Evolutionary conservation across 2,113 vertebrate species (phyloP).

Genomic region (Pomatostomus ruficeps): DNA sequence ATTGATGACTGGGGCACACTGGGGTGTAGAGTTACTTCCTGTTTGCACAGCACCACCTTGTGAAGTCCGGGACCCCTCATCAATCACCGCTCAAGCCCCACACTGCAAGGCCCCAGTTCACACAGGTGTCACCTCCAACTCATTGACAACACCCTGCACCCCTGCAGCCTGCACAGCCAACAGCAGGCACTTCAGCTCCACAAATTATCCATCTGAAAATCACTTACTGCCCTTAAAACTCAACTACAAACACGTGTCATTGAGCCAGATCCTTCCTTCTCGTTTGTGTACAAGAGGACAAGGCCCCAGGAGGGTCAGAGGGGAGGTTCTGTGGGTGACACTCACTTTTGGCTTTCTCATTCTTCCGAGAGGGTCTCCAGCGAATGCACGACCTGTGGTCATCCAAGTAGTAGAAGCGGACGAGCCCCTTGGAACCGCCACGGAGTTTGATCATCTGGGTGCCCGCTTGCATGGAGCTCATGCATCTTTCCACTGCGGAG

Average conservation of each 20-base stretch:
- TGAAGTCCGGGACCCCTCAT: no score
- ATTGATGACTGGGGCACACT: no score
- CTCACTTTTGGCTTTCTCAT: constrained; percentile 98
- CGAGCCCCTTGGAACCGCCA: constrained; percentile 88
- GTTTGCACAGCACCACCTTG: no score
- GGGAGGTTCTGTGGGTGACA: not conserved
- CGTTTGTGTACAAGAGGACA: not conserved
- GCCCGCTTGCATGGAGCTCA: constrained; percentile 93
- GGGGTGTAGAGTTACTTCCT: no score
- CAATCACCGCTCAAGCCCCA: no score
- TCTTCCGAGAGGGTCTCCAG: constrained; percentile 96
- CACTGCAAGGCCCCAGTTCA: not conserved
- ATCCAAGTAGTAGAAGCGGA: constrained; percentile 91
- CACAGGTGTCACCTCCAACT: not conserved
- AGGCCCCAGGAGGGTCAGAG: not conserved
- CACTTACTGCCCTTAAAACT: not conserved
- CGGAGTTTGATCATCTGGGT: constrained; percentile 97
- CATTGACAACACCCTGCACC: not conserved
- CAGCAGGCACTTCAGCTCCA: not conserved
- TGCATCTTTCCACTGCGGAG: constrained; percentile 91
- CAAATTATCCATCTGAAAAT: not conserved
- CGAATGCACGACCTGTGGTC: constrained; percentile 95
- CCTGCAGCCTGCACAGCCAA: not conserved
- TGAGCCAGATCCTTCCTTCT: not conserved
- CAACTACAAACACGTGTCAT: not conserved